Conservation (phyloP, 2,113 vertebrate genomes). For the Camelus dromedarius region DNA sequence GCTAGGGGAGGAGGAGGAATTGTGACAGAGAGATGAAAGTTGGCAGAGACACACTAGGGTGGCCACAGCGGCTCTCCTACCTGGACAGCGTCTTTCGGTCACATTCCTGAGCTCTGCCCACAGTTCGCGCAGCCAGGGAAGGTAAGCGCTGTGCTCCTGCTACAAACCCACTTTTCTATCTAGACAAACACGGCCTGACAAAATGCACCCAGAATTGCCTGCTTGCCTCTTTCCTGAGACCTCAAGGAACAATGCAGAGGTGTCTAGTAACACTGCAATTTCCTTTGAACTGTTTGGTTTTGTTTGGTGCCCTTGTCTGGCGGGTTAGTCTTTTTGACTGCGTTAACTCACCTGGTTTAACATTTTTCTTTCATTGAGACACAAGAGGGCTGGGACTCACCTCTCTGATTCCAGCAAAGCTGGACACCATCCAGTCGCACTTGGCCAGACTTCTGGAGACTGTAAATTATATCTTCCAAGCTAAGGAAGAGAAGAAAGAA, state of each 20-base stretch:
- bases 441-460: background rate
- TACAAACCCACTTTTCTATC: background rate
- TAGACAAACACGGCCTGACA: background rate
- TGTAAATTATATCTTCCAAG: background rate
- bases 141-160: background rate
- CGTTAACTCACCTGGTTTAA: slow-evolving; percentile 53
- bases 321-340: slow-evolving; percentile 53
- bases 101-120: background rate
- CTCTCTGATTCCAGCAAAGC: slow-evolving; percentile 54
- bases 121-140: background rate
- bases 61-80: background rate
- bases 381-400: slow-evolving; percentile 47
- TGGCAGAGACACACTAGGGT: background rate
- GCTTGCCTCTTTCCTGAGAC: background rate
- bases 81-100: background rate
- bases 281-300: slow-evolving; percentile 62
- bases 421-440: background rate
- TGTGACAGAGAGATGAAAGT: background rate
- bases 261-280: slow-evolving; percentile 61
- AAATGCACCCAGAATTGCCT: background rate
- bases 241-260: background rate
- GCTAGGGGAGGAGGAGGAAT: background rate
- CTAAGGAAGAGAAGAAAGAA: slow-evolving; percentile 62
- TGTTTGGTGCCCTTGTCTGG: slow-evolving; percentile 57
- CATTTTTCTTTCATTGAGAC: slow-evolving; percentile 73